Conservation (phyloP, 2,888 invertebrate genomes). For the Netelia fuscicornis region DNA sequence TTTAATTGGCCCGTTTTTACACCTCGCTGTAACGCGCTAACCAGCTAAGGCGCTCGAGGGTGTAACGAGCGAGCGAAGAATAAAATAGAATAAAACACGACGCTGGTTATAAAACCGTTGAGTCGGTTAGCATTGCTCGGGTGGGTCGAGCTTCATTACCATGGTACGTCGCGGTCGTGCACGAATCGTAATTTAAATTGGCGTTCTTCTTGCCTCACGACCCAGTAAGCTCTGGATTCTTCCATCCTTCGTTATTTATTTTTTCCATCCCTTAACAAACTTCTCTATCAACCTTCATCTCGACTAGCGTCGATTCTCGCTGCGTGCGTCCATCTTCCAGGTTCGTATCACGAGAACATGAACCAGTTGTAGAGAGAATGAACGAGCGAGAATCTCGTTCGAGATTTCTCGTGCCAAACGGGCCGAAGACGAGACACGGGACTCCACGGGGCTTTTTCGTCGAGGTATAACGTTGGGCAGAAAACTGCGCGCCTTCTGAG, state of each 20-base stretch:
- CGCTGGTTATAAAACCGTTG: conserved; percentile 13
- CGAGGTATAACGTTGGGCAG: not conserved
- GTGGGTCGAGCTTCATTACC: conserved; percentile 30
- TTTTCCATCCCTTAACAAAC: not conserved
- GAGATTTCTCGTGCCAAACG: not conserved
- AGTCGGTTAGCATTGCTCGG: not conserved
- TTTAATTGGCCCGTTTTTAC: conserved; percentile 67
- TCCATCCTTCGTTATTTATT: not conserved
- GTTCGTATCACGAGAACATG: conserved; percentile 7
- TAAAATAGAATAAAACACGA: conserved; percentile 2
- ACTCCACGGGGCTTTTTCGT: conserved; percentile 51
- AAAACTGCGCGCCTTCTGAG: conserved; percentile 22
- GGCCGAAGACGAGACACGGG: conserved; percentile 41
- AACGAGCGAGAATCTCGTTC: not conserved
- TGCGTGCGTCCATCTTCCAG: not conserved
- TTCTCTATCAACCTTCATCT: not conserved
- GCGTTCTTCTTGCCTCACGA: conserved; percentile 25
- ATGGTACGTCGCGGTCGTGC: not conserved
- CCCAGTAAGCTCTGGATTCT: not conserved
- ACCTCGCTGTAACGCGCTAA: conserved; percentile 12
- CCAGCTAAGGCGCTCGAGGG: not conserved
- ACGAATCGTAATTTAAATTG: conserved; percentile 42
- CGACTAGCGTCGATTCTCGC: not conserved
- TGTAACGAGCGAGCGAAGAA: too few species aligned
- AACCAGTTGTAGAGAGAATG: conserved; percentile 14